Evolutionary conservation across 2,888 invertebrate species (phyloP), one percentile per base, ranked within the genome.

Genomic region (Philereme transversata): DNA sequence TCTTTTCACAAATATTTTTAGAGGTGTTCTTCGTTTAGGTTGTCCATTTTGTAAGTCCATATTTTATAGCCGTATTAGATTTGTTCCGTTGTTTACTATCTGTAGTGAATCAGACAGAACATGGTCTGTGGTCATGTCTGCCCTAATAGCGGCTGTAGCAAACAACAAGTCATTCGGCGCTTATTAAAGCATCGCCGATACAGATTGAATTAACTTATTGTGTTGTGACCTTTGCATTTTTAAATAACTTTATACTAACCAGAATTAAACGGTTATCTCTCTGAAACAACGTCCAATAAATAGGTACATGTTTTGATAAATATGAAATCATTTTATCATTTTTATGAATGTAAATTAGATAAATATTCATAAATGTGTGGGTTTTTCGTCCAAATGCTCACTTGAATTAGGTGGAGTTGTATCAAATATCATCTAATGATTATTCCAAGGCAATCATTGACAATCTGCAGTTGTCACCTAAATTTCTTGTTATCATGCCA

Each of bases 181-280:
- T 87, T 89, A 91, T 91, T 90, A 90, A 65, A 81, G 81, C 68
- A 78, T 83, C 85, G 83, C 84, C 76, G 76, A 77, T 72, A 71
- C 73, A 83, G 84, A 91, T 90, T 90, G 84, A 91, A 91, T 90
- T 90, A 91, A 79, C 84, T 84, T 76, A 71, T 70, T 84, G 83
- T 82, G 77, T 77, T 78, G 76, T 80, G 78, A 65, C 64, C 64
- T 68, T 65, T 68, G 57, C 49, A 57, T 53, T 65, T 62, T 62
- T 35, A 49, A 57, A 64, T 56, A 56, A 52, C 49, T 43, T 33
- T n/a, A 48, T 36, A 10, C 49, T 40, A 40, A n/a, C 22, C 45
- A 45, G 45, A 36, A 10, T 36, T 55, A 7, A 11, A n/a, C 44
- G 46, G 11, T 36, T 33, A 22, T 22, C 22, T 22, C 22, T 22